Evolutionary conservation across 2,888 invertebrate genomes (phyloP).

Genomic region (Lumbricus terrestris): DNA sequence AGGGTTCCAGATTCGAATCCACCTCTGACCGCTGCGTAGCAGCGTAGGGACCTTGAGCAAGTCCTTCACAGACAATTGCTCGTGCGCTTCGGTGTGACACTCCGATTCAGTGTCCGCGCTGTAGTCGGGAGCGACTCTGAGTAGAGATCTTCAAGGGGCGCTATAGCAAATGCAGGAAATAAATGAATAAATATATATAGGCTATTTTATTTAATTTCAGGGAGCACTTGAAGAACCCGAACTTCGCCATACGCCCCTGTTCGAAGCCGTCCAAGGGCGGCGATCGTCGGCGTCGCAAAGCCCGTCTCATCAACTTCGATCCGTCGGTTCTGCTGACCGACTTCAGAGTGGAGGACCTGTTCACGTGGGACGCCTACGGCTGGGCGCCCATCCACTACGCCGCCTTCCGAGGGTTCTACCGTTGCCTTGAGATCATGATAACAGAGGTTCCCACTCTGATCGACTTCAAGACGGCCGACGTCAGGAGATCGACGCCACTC

Average conservation of each 20-base stretch:
- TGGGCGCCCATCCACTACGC: constrained; percentile 58
- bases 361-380: constrained; percentile 50
- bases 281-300: background rate
- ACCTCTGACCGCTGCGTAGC: too few species aligned
- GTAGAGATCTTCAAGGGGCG: too few species aligned
- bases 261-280: background rate
- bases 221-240: background rate
- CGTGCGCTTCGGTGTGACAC: too few species aligned
- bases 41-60: too few species aligned
- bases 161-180: too few species aligned
- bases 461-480: constrained; percentile 55
- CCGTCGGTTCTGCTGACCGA: background rate
- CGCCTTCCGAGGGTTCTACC: constrained; percentile 46
- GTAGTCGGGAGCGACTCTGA: too few species aligned
- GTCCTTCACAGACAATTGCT: too few species aligned
- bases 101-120: too few species aligned
- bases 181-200: too few species aligned
- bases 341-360: background rate
- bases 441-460: constrained; percentile 36
- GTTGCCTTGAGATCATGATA: constrained; percentile 8
- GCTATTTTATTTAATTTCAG: background rate
- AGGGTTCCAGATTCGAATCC: too few species aligned
- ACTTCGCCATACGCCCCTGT: background rate
- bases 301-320: background rate
- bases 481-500: constrained; percentile 53